Percentiles rank a stretch among this genome's conserved stretches.
Conservation (phyloP, 2,113 vertebrate species). For the Phaethornis superciliosus region DNA sequence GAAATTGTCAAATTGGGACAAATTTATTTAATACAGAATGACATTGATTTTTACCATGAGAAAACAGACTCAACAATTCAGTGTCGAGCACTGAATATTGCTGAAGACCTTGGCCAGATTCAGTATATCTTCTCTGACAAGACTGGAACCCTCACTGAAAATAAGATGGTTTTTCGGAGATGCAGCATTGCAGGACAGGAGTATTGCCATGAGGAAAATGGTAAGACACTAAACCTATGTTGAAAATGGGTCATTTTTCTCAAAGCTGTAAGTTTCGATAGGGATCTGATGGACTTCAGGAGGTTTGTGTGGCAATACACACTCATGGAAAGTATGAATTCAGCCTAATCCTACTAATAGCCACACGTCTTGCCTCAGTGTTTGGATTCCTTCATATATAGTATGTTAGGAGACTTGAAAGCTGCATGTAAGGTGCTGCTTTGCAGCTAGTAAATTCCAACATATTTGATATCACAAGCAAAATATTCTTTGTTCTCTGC, state of each 20-base stretch:
- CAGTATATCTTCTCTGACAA: constrained; percentile 96
- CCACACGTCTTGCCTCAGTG: neutral
- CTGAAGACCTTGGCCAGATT: constrained; percentile 94
- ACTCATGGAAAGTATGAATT: neutral
- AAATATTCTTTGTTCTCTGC: neutral
- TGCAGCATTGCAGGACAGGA: constrained; percentile 93
- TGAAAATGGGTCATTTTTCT: neutral
- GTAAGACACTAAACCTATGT: constrained; percentile 68
- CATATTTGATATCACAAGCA: neutral
- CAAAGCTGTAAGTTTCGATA: neutral
- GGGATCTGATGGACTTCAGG: neutral
- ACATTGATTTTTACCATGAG: constrained; percentile 88
- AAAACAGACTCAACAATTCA: constrained; percentile 84
- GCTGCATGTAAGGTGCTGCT: neutral
- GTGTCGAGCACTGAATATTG: constrained; percentile 92
- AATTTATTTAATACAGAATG: constrained; percentile 93
- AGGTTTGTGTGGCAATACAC: neutral
- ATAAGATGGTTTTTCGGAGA: constrained; percentile 95
- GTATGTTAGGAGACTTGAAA: neutral
- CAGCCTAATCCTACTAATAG: neutral
- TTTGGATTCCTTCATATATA: neutral
- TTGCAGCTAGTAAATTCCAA: neutral
- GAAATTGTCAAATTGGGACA: constrained; percentile 96
- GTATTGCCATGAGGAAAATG: constrained; percentile 91
- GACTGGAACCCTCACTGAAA: constrained; percentile 96